Conservation (phyloP, 2,797 vertebrate genomes). For the Naso thynnoides region DNA sequence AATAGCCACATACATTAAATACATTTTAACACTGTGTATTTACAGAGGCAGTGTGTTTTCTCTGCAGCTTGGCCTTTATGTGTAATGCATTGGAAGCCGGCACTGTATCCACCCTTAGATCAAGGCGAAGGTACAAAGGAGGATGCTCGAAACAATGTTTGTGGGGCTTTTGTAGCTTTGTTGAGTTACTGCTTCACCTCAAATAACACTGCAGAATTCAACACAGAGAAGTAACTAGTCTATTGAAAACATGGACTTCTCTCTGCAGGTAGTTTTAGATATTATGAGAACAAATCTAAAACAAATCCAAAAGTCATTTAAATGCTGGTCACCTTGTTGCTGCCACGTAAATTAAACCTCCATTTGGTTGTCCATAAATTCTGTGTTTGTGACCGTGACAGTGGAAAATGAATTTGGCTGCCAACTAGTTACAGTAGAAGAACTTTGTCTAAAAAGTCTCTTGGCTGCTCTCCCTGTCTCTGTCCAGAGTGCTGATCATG, state of each 20-base stretch:
- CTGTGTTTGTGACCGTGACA: not conserved
- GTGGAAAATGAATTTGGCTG: not conserved
- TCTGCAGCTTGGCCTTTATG: constrained; percentile 3
- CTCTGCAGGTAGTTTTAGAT: not conserved
- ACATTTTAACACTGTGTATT: constrained; percentile 55
- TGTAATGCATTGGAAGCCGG: constrained; percentile 9
- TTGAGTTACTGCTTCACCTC: constrained; percentile 6
- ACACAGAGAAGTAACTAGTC: not conserved
- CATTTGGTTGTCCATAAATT: not conserved
- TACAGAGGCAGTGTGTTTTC: constrained; percentile 33
- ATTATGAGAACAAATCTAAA: not conserved
- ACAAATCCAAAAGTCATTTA: not conserved
- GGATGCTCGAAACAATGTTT: constrained; percentile 11
- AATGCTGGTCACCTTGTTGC: not conserved
- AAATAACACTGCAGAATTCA: constrained; percentile 22
- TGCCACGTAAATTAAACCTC: not conserved
- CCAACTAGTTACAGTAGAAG: not conserved
- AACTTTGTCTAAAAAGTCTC: constrained; percentile 6
- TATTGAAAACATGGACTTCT: not conserved
- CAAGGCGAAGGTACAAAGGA: constrained; percentile 14
- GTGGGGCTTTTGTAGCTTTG: constrained; percentile 8
- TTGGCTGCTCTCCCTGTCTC: constrained; percentile 5
- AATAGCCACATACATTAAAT: constrained; percentile 44
- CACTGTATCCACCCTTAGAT: constrained; percentile 12
- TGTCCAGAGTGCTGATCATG: constrained; percentile 36